phyloP scores from a whole-genome alignment of 2,888 invertebrate genomes.

The Dicranocentrus wangi region DNA sequence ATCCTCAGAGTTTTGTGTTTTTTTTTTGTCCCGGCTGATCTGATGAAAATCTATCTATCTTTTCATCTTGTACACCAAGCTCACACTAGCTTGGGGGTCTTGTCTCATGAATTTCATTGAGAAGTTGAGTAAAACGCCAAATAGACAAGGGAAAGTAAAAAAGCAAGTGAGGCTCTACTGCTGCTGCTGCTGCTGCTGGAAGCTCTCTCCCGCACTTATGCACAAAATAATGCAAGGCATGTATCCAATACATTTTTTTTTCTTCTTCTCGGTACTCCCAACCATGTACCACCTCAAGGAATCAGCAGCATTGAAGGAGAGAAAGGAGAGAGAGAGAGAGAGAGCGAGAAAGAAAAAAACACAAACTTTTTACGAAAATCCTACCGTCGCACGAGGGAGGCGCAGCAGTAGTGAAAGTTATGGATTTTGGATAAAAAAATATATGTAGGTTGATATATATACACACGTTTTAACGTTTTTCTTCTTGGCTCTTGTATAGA shows the following conservation, averaged over 20 bases:
- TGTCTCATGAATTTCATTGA: conserved; percentile 36
- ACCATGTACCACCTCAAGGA: not conserved
- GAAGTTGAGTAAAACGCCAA: conserved; percentile 10
- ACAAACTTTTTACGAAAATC: not conserved
- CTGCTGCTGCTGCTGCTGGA: not conserved
- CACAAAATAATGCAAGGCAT: not conserved
- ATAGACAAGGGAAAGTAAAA: not conserved
- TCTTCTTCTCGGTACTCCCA: too few species aligned
- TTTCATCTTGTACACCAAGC: conserved; percentile 28
- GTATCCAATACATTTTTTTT: too few species aligned
- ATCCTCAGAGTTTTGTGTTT: conserved; percentile 66
- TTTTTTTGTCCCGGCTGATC: conserved; percentile 43
- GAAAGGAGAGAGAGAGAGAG: not conserved
- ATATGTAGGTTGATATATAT: conserved; percentile 22
- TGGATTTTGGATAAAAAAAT: conserved; percentile 24
- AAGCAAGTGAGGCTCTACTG: not conserved
- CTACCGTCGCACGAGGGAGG: too few species aligned
- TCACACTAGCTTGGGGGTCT: conserved; percentile 13
- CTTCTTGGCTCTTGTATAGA: not conserved
- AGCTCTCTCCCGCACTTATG: not conserved
- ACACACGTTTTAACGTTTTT: not conserved
- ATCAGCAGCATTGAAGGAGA: not conserved
- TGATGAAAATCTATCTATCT: conserved; percentile 52
- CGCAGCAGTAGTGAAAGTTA: conserved; percentile 7
- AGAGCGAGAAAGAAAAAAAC: not conserved